Base-by-base conservation (phyloP, 2,113 vertebrate species). In the Ceyx cyanopectus region DNA sequence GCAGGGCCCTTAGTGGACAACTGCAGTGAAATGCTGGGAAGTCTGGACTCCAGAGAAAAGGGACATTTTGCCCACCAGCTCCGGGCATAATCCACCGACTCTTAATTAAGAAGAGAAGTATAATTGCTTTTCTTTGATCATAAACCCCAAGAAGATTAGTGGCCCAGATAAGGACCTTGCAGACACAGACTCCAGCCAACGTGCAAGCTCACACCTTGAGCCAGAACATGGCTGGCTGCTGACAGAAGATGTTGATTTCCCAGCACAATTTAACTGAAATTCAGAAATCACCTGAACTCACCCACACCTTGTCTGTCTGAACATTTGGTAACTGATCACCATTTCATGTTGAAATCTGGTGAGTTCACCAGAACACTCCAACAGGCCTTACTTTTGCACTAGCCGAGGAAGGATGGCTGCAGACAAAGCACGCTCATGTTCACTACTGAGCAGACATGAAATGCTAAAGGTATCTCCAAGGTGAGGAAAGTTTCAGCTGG, bases 141-240 rank as follows among this genome's bases (percentile, higher is more conserved):
- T 51, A 61, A 73, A 76, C 22, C 24, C 54, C 27, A 13, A 27
- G 5, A 16, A 21, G 40, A 20, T 1, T n/a, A 34, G 40, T 5
- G 20, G 79, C 50, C 26, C 43, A 60, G 14, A 7, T 21, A 45
- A 81, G 66, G 69, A n/a, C 17, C 12, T 11, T 19, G 19, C 0
- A 50, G 62, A 61, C 54, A 10, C 16, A n/a, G 32, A 7, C 7
- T 12, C 26, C 29, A 63, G 60, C 7, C 8, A 24, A 60, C 2
- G 6, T 1, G 14, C 27, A n/a, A 10, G n/a, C n/a, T 30, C 5
- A 2, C 1, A 16, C 32, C 26, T 0, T 2, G 32, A 32, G 57
- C 20, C 27, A 78, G 30, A 66, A 45, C 0, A 0, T 0, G 6
- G 63, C 45, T 9, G 10, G 45, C 45, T 65, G 29, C 45, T 85